Evolutionary conservation across 2,888 invertebrate species (phyloP).

Genomic region (Lasioglossum vierecki): DNA sequence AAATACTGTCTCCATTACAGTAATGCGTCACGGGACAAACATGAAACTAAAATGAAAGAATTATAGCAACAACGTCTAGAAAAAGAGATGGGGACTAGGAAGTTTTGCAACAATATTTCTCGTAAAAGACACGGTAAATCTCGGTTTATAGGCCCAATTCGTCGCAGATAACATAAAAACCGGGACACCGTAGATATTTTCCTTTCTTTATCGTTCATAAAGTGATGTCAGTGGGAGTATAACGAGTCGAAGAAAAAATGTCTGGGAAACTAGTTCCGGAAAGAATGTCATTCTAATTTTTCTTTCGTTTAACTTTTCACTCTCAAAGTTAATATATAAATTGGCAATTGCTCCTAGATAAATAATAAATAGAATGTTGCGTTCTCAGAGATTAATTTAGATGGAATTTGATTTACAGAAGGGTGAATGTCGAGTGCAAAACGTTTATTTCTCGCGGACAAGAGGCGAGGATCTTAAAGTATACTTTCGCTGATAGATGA

Average conservation of each 20-base stretch:
- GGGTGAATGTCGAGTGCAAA: too few species aligned
- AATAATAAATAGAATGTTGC: too few species aligned
- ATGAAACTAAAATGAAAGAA: not conserved
- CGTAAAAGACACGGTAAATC: constrained; percentile 64
- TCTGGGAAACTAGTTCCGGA: not conserved
- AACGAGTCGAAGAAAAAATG: not conserved
- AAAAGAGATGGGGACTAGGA: constrained; percentile 37
- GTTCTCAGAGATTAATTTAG: too few species aligned
- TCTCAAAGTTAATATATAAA: too few species aligned
- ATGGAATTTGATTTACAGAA: too few species aligned
- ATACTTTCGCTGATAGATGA: constrained; percentile 12
- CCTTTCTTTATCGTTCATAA: not conserved
- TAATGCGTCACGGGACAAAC: not conserved
- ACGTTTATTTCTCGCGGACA: not conserved
- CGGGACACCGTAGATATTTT: constrained; percentile 12
- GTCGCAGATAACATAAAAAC: constrained; percentile 52
- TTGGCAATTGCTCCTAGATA: too few species aligned
- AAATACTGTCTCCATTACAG: not conserved
- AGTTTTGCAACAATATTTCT: constrained; percentile 52
- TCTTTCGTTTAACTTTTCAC: too few species aligned
- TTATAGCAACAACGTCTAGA: not conserved
- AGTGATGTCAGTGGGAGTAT: too few species aligned
- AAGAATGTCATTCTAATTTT: not conserved
- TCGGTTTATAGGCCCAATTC: constrained; percentile 52
- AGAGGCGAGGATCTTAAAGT: constrained; percentile 37